Percentiles rank a stretch among this genome's conserved stretches.
Conservation (phyloP, 2,113 vertebrate genomes). For the Lichenostomus cassidix region DNA sequence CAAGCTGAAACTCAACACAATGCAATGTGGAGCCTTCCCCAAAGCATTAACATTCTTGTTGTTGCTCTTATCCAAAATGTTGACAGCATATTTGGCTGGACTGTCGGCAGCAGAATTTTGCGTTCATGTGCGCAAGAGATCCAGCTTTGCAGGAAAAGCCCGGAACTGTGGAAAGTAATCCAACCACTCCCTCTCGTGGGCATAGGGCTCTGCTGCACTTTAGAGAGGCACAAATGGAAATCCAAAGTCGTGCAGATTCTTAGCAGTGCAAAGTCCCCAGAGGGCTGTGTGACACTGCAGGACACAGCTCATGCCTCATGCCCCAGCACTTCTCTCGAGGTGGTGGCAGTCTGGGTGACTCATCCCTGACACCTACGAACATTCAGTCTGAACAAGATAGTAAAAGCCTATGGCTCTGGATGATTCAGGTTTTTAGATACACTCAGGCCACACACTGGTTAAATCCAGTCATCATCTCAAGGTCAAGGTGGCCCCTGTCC, state of each 20-base stretch:
- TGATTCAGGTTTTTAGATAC: not conserved
- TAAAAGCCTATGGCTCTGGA: not conserved
- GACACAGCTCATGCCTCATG: not conserved
- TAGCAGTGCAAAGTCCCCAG: not conserved
- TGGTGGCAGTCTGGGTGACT: not conserved
- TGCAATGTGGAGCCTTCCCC: not conserved
- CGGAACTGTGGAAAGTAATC: not conserved
- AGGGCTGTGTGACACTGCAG: not conserved
- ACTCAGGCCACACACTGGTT: not conserved
- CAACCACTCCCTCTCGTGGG: constrained; percentile 56
- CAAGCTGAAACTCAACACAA: not conserved
- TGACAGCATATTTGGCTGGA: not conserved
- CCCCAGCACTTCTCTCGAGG: not conserved
- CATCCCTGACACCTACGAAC: not conserved
- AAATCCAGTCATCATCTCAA: not conserved
- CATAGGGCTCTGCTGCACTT: not conserved
- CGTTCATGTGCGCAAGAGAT: not conserved
- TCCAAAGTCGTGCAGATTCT: too few relatives aligned
- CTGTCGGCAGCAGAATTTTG: not conserved
- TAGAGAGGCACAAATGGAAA: not conserved
- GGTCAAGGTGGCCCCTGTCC: not conserved
- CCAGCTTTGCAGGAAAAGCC: not conserved
- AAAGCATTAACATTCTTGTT: not conserved
- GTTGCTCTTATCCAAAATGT: not conserved
- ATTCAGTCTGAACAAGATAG: not conserved